Conservation (phyloP, 2,888 invertebrate genomes). For the Orchesella flavescens region DNA sequence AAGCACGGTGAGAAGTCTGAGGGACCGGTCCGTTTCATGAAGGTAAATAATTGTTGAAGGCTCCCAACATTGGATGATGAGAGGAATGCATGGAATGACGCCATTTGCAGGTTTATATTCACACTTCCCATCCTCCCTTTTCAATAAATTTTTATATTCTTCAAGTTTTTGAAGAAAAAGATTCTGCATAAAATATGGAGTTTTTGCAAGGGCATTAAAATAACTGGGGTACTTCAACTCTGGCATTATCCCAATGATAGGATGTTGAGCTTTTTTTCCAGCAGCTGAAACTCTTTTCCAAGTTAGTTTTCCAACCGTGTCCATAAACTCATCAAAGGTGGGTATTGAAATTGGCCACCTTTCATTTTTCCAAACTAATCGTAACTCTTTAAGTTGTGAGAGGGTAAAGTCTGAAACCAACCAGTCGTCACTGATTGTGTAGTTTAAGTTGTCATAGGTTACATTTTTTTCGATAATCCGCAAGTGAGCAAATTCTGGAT, state of each 20-base stretch:
- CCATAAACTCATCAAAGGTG: conserved; percentile 68
- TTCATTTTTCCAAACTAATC: conserved; percentile 53
- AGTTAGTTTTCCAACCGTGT: conserved; percentile 16
- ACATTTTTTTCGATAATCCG: conserved; percentile 30
- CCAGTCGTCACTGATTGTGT: conserved; percentile 66
- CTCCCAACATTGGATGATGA: conserved; percentile 66
- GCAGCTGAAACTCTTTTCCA: too few relatives aligned
- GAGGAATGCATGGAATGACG: conserved; percentile 58
- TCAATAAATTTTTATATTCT: background rate
- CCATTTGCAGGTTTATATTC: background rate
- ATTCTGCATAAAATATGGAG: conserved; percentile 53
- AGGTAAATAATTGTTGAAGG: conserved; percentile 49
- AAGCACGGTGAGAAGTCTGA: conserved; percentile 51
- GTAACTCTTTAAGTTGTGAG: conserved; percentile 55
- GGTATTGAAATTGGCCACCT: conserved; percentile 59
- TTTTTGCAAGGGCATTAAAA: conserved; percentile 28
- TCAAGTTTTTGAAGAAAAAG: conserved; percentile 38
- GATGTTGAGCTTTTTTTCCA: too few relatives aligned
- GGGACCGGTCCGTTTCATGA: conserved; percentile 29
- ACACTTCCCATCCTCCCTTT: conserved; percentile 49
- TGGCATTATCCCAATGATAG: conserved; percentile 58
- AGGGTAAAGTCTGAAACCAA: conserved; percentile 67
- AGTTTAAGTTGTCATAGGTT: conserved; percentile 47
- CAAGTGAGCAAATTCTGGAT: conserved; percentile 56
- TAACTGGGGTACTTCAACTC: conserved; percentile 64